These are phyloP conservation scores for Pammene aurita DNA, from an alignment of 2,888 invertebrate species.

Conservation along the genomic window DNA sequence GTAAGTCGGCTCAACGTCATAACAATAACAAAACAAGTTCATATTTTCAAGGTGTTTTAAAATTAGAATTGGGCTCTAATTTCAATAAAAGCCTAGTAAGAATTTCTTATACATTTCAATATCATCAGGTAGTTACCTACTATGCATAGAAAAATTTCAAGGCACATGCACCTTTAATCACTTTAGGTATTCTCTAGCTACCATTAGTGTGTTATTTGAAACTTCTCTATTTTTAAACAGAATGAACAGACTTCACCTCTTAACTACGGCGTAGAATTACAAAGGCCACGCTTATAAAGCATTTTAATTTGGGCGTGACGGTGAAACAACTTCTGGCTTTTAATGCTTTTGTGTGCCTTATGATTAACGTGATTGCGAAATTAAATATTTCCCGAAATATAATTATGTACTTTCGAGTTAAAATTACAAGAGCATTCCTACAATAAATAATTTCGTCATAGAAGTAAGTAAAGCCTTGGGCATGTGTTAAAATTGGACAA, in stretches of 20 bases:
- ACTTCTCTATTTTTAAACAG: slow-evolving; percentile 45
- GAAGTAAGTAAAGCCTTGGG: too few species aligned
- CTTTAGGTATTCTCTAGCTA: slow-evolving; percentile 42
- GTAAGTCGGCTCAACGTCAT: too few species aligned
- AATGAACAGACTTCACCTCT: slow-evolving; percentile 46
- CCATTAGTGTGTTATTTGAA: slow-evolving; percentile 27
- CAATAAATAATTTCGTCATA: too few species aligned
- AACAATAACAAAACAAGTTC: too few species aligned
- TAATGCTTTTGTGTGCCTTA: slow-evolving; percentile 11
- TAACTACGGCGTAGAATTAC: slow-evolving; percentile 43
- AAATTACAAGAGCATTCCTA: too few species aligned
- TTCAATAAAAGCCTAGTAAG: too few species aligned
- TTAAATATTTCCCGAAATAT: neutral
- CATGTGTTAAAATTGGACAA: too few species aligned
- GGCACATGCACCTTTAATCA: slow-evolving; percentile 23
- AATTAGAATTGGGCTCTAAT: too few species aligned
- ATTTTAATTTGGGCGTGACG: slow-evolving; percentile 17
- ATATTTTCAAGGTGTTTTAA: too few species aligned
- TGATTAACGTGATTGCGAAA: slow-evolving; percentile 6
- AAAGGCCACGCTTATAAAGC: slow-evolving; percentile 41
- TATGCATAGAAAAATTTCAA: too few species aligned
- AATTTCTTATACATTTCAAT: too few species aligned
- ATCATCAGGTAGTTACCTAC: too few species aligned
- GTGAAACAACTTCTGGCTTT: slow-evolving; percentile 1
- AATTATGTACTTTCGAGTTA: neutral